These are phyloP conservation scores for Elephantulus edwardii DNA, from an alignment of 2,113 vertebrate species.

Conservation along the genomic window DNA sequence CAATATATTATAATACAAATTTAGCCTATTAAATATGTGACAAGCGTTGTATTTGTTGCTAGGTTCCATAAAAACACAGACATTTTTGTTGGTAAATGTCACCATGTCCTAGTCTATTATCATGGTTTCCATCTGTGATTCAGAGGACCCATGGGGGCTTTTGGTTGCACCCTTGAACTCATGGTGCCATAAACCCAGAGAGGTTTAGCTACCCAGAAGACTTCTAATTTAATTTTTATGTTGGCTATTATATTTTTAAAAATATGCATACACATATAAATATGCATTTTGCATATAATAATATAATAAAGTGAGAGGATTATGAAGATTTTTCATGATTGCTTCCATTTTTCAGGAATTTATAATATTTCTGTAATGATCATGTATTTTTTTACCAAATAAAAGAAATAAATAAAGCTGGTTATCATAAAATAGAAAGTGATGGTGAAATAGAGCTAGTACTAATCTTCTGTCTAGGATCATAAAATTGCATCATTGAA, in stretches of 20 bases:
- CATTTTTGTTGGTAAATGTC: constrained; percentile 76
- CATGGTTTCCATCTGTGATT: not conserved
- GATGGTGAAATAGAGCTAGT: not conserved
- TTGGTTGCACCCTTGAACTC: constrained; percentile 50
- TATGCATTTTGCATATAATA: not conserved
- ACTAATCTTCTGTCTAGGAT: not conserved
- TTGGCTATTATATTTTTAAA: constrained; percentile 33
- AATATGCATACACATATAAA: not conserved
- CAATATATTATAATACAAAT: constrained; percentile 86
- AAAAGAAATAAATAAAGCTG: not conserved
- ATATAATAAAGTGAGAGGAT: not conserved
- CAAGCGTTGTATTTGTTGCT: constrained; percentile 83
- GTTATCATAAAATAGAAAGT: not conserved
- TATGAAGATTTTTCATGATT: not conserved
- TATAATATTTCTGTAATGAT: not conserved
- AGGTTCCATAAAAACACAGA: constrained; percentile 82
- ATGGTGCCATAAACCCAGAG: constrained; percentile 7
- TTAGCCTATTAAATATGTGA: constrained; percentile 86
- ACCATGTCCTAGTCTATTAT: constrained; percentile 30
- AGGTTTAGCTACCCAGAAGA: not conserved
- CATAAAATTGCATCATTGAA: not conserved
- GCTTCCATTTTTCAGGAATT: not conserved
- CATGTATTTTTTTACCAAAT: not conserved
- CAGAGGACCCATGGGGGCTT: constrained; percentile 26
- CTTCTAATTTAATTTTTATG: constrained; percentile 54